Percentiles rank a stretch among this genome's conserved stretches.
Conservation (phyloP, 64 coral and sea anemone species). For the Actinia equina region DNA sequence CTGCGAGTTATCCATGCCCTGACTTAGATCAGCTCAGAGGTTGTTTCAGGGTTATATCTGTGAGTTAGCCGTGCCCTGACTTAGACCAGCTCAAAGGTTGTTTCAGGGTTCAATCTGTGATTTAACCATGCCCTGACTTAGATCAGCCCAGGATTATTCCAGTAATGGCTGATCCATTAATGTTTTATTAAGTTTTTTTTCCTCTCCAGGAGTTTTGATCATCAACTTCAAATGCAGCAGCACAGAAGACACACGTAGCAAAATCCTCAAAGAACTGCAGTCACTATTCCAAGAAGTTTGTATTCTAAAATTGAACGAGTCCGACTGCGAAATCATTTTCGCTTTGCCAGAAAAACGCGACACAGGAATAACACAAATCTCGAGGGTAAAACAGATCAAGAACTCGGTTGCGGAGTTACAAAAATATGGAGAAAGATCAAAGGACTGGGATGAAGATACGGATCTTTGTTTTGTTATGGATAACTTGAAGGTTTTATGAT, state of each 20-base stretch:
- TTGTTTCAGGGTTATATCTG: no score
- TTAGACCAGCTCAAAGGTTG: no score
- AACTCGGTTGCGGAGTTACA: slow-evolving; percentile 45
- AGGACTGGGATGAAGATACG: slow-evolving; percentile 11
- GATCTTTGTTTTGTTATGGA: slow-evolving; percentile 13
- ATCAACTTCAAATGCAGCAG: slow-evolving; percentile 79
- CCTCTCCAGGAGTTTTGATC: slow-evolving; percentile 67
- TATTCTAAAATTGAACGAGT: slow-evolving; percentile 54
- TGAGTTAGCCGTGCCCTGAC: no score
- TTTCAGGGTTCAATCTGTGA: no score
- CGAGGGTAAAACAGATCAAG: slow-evolving; percentile 9
- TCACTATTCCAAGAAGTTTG: slow-evolving; percentile 57
- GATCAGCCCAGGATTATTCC: no score
- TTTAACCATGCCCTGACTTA: no score
- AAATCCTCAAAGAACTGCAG: slow-evolving; percentile 44
- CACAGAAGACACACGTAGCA: not conserved
- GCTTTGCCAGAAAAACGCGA: slow-evolving; percentile 32
- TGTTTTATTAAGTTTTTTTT: not conserved
- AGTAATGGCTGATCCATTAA: no score
- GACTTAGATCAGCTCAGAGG: no score
- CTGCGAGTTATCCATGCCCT: no score
- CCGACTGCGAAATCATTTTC: slow-evolving; percentile 67
- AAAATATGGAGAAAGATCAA: slow-evolving; percentile 18
- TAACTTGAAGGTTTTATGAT: not conserved
- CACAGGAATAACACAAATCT: not conserved